phyloP scores from a whole-genome alignment of 2,888 invertebrate species.

The Zele albiditarsus region DNA sequence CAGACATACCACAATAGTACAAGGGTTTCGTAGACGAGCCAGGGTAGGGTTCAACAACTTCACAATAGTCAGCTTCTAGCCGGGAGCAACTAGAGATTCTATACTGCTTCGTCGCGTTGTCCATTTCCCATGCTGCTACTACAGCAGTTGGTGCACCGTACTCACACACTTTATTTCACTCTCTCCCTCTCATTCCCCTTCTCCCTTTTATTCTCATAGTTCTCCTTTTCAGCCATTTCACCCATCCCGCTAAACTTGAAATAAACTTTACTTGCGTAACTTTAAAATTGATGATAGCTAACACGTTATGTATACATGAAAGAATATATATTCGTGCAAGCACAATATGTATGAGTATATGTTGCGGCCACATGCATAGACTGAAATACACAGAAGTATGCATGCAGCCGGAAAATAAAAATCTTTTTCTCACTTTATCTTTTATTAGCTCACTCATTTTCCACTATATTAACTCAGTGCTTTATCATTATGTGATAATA shows the following conservation, averaged over 20 bases:
- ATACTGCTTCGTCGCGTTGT: slow-evolving; percentile 19
- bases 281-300: slow-evolving; percentile 65
- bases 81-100: slow-evolving; percentile 26
- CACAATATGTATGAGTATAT: not conserved
- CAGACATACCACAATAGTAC: slow-evolving; percentile 26
- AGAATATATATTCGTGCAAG: slow-evolving; percentile 48
- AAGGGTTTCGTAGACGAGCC: slow-evolving; percentile 34
- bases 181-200: slow-evolving; percentile 21
- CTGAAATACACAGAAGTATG: too few relatives aligned
- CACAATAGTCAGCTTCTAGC: slow-evolving; percentile 57
- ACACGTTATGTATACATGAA: slow-evolving; percentile 52
- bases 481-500: not conserved
- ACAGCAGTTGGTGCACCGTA: not conserved
- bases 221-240: not conserved
- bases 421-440: not conserved
- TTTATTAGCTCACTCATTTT: not conserved
- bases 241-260: slow-evolving; percentile 38
- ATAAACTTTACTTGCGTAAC: slow-evolving; percentile 64
- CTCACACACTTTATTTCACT: slow-evolving; percentile 3
- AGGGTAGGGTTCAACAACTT: slow-evolving; percentile 58
- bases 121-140: slow-evolving; percentile 22
- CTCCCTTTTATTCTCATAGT: not conserved
- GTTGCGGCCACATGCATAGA: too few relatives aligned
- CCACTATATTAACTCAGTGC: not conserved
- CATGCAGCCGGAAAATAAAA: too few relatives aligned